Conservation (phyloP, 1,140 invertebrate genomes). For the Grapholita molesta region DNA sequence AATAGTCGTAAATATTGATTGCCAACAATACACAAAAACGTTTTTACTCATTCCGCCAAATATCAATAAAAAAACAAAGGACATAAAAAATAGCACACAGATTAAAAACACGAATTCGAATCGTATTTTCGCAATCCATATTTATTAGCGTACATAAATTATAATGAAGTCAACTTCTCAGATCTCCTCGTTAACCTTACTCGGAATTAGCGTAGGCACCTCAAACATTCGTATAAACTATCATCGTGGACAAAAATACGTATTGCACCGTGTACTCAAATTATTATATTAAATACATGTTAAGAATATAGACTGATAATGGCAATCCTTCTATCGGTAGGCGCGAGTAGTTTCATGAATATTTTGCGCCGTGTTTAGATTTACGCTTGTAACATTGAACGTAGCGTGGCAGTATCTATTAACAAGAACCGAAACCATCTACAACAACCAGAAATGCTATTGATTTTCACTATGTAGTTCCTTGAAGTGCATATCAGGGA, state of each 20-base stretch:
- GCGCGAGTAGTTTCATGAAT: no score
- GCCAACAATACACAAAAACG: no score
- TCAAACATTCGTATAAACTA: slow-evolving; percentile 3
- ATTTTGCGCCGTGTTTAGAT: no score
- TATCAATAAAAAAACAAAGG: neutral
- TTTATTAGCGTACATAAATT: neutral
- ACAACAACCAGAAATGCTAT: no score
- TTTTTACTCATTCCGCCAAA: no score
- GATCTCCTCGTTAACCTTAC: slow-evolving; percentile 7
- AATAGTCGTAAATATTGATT: no score
- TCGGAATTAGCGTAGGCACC: slow-evolving; percentile 7
- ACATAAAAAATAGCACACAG: neutral
- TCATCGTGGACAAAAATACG: neutral
- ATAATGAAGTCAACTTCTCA: slow-evolving; percentile 7
- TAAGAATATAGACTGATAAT: neutral
- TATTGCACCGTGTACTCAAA: neutral
- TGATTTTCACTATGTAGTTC: no score
- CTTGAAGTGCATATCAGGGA: no score
- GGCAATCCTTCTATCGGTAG: no score
- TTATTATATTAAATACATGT: neutral
- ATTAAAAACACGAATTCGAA: neutral
- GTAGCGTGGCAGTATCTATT: no score
- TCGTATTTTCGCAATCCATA: neutral
- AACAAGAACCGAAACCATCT: no score
- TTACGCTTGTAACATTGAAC: no score